Conservation (phyloP, 2,797 vertebrate species). For the Liasis olivaceus region DNA sequence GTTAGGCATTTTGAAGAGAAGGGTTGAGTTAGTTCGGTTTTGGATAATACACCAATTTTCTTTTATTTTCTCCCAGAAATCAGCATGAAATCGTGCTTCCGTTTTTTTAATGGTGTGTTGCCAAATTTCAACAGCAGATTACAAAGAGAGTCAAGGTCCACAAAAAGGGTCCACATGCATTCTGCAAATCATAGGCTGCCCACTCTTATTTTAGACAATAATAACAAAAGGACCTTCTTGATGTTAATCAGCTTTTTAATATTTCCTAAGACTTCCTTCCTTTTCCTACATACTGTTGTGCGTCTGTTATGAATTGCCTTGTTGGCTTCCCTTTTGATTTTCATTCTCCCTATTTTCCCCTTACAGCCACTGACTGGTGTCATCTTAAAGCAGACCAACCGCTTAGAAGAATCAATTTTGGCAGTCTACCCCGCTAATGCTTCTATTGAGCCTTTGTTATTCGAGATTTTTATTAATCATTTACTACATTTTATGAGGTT, state of each 20-base stretch:
- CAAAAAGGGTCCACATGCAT: background rate
- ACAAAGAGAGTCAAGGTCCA: background rate
- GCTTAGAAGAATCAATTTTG: slow-evolving; percentile 36
- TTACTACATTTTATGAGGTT: slow-evolving; percentile 69
- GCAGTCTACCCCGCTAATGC: slow-evolving; percentile 19
- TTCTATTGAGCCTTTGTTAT: slow-evolving; percentile 53
- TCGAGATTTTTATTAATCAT: slow-evolving; percentile 69
- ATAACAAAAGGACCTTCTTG: background rate
- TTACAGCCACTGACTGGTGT: background rate
- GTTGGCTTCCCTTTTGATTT: background rate
- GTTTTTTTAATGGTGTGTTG: background rate
- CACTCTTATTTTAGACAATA: background rate
- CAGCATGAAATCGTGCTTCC: background rate
- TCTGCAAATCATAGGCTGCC: background rate
- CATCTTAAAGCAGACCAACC: slow-evolving; percentile 32
- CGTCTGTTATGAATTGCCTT: slow-evolving; percentile 15
- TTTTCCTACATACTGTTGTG: background rate
- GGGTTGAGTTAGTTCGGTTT: background rate
- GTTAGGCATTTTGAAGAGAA: background rate
- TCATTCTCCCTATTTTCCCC: background rate
- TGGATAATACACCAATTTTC: background rate
- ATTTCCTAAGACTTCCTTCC: background rate
- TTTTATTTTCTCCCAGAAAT: background rate
- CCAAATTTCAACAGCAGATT: background rate
- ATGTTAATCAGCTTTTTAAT: background rate